These are phyloP conservation scores for Spicauda simplicius DNA, from an alignment of 2,888 invertebrate species.

Conservation along the genomic window DNA sequence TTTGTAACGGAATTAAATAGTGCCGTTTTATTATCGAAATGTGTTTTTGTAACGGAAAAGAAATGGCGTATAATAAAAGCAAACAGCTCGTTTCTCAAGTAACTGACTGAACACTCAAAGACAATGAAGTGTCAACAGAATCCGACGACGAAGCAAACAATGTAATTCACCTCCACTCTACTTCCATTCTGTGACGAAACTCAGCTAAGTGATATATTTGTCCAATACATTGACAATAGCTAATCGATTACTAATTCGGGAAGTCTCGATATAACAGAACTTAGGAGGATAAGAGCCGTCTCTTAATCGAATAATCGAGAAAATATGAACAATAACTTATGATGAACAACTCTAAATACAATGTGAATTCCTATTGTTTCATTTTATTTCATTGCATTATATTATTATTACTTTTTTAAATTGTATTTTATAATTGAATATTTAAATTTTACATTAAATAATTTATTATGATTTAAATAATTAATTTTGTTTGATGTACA, in stretches of 20 bases:
- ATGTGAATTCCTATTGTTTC: no score
- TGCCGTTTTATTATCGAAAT: no score
- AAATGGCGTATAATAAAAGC: no score
- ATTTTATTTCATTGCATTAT: no score
- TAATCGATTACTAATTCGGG: background rate
- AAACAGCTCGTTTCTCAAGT: background rate
- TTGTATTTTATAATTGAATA: no score
- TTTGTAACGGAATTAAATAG: no score
- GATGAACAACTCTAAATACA: no score
- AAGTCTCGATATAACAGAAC: background rate
- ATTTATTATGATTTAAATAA: no score
- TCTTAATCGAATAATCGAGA: background rate
- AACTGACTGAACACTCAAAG: background rate
- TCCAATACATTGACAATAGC: background rate
- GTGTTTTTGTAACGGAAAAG: no score
- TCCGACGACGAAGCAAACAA: constrained; percentile 2
- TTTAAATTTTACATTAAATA: no score
- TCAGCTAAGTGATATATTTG: constrained; percentile 10
- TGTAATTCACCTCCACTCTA: constrained; percentile 8
- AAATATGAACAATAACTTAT: background rate
- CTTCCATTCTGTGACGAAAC: background rate
- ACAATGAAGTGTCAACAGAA: constrained; percentile 12
- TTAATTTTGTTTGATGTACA: no score
- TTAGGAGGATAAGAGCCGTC: background rate
- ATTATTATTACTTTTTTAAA: no score